These are phyloP conservation scores for Xylocampa areola DNA, from an alignment of 2,888 invertebrate genomes.

Conservation along the genomic window DNA sequence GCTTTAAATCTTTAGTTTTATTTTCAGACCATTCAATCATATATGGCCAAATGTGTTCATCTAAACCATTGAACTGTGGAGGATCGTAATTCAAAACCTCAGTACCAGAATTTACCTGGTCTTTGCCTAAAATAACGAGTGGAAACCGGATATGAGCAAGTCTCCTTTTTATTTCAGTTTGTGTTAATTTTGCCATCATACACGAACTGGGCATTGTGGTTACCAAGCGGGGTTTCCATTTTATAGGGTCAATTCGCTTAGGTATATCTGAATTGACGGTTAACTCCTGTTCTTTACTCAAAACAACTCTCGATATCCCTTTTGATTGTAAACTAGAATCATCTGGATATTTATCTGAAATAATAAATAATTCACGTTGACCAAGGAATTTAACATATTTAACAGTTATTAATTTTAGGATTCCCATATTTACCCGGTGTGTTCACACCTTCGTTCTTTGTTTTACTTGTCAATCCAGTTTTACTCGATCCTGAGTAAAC, in stretches of 20 bases:
- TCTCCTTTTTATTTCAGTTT: conserved; percentile 73
- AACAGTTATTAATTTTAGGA: neutral
- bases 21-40: conserved; percentile 74
- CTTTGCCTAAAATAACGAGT: conserved; percentile 75
- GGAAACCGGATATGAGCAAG: conserved; percentile 74
- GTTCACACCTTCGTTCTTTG: conserved; percentile 16
- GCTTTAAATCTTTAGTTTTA: conserved; percentile 6
- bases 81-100: conserved; percentile 65
- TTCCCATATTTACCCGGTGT: conserved; percentile 40
- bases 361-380: neutral
- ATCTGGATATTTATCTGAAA: conserved; percentile 31
- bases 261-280: conserved; percentile 29
- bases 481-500: conserved; percentile 54
- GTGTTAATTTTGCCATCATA: conserved; percentile 66
- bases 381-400: neutral
- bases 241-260: conserved; percentile 48
- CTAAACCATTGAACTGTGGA: conserved; percentile 75
- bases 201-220: conserved; percentile 62
- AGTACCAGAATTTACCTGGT: conserved; percentile 71
- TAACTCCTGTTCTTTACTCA: conserved; percentile 57
- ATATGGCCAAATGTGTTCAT: conserved; percentile 80
- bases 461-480: conserved; percentile 30
- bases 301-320: conserved; percentile 67
- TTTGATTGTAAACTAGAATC: conserved; percentile 55
- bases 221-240: conserved; percentile 61